Percentiles rank a stretch among this genome's conserved stretches.
Evolutionary conservation across 2,797 vertebrate species (phyloP).

Genomic region (Cossypha heuglini): DNA sequence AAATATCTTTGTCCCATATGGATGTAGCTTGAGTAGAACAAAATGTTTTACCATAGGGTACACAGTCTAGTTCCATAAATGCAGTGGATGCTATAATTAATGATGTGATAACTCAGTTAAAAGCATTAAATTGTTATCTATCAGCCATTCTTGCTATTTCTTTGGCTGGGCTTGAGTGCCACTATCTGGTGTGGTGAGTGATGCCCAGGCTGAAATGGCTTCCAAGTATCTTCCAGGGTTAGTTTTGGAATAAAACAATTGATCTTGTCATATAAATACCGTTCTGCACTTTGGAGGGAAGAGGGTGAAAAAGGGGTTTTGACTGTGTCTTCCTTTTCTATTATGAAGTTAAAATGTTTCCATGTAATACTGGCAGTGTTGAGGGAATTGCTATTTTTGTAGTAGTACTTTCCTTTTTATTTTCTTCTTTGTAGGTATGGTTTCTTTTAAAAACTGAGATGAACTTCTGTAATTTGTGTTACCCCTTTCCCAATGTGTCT

Average conservation of each 20-base stretch:
- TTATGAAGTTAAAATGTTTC: neutral
- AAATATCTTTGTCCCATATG: neutral
- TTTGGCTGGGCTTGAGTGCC: neutral
- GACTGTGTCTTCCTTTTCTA: neutral
- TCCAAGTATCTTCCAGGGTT: neutral
- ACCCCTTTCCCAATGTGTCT: neutral
- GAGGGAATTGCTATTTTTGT: neutral
- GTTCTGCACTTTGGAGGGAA: neutral
- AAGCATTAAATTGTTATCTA: neutral
- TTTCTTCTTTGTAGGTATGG: neutral
- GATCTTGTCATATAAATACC: neutral
- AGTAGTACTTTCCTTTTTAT: neutral
- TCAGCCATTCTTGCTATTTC: neutral
- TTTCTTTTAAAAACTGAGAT: neutral
- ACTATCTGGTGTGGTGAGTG: rapidly evolving
- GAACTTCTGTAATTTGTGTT: neutral
- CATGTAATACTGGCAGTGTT: neutral
- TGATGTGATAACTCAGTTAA: neutral
- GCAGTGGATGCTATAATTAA: neutral
- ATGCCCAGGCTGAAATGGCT: neutral
- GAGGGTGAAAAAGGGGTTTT: neutral
- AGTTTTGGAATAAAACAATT: neutral
- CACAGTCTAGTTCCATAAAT: neutral
- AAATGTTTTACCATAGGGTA: neutral
- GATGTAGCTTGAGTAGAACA: neutral